Percentiles rank a stretch among this genome's conserved stretches.
These are phyloP conservation scores for Pyrocoelia pectoralis DNA, from an alignment of 2,888 invertebrate genomes.

Conservation along the genomic window DNA sequence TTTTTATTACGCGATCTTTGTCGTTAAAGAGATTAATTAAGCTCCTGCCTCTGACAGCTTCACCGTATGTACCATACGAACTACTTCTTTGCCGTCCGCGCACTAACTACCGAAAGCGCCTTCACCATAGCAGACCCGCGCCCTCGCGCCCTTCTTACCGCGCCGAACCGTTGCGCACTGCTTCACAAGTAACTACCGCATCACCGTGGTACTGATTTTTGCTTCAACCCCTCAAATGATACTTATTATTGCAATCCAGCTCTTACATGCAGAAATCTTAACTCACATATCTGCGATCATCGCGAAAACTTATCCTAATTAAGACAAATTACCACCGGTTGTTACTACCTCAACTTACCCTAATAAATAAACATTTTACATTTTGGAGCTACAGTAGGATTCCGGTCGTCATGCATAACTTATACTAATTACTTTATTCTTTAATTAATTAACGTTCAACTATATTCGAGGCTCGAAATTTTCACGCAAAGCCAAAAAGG, in stretches of 20 bases:
- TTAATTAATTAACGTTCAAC: too few species aligned
- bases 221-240: constrained; percentile 46
- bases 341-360: too few species aligned
- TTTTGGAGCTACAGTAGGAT: too few species aligned
- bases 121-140: constrained; percentile 64
- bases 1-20: background rate
- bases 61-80: constrained; percentile 21
- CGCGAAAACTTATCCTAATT: background rate
- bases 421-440: too few species aligned
- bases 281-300: background rate
- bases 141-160: constrained; percentile 62
- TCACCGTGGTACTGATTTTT: constrained; percentile 57
- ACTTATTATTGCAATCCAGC: constrained; percentile 40
- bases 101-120: constrained; percentile 50
- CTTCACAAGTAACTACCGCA: constrained; percentile 59
- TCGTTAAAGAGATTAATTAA: constrained; percentile 30
- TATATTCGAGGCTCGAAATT: too few species aligned
- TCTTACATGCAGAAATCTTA: constrained; percentile 18
- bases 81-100: constrained; percentile 55
- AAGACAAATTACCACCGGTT: too few species aligned
- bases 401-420: too few species aligned
- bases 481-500: background rate
- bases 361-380: too few species aligned
- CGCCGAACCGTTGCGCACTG: constrained; percentile 61
- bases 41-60: constrained; percentile 17